Percentiles rank a stretch among this genome's conserved stretches.
These are phyloP conservation scores for Drosophila malerkotliana DNA, from an alignment of 1,140 invertebrate genomes.

Conservation along the genomic window DNA sequence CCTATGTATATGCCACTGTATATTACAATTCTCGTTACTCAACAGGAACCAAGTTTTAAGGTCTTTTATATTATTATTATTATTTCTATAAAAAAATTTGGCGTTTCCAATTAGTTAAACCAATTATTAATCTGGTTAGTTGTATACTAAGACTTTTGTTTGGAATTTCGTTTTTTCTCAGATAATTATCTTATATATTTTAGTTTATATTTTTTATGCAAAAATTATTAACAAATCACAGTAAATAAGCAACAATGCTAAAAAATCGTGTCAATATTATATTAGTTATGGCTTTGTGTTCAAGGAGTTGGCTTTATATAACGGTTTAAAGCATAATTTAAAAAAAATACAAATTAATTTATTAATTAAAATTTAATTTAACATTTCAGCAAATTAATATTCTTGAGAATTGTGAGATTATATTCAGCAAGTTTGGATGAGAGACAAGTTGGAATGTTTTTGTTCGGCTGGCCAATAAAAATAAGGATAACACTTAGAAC, in stretches of 20 bases:
- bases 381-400: not conserved
- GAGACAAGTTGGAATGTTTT: constrained; percentile 53
- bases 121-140: constrained; percentile 33
- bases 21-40: constrained; percentile 56
- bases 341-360: no score
- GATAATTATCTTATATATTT: constrained; percentile 50
- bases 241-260: constrained; percentile 78
- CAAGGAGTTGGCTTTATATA: constrained; percentile 10
- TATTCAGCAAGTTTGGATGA: constrained; percentile 46
- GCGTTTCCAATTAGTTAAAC: constrained; percentile 55
- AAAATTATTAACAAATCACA: constrained; percentile 78
- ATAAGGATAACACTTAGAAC: constrained; percentile 57
- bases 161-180: constrained; percentile 39
- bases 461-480: constrained; percentile 31
- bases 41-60: constrained; percentile 73
- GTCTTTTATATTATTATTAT: constrained; percentile 24
- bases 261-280: constrained; percentile 46
- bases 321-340: no score
- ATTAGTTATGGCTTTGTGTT: constrained; percentile 28
- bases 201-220: constrained; percentile 58
- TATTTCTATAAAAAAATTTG: constrained; percentile 72
- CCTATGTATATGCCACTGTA: constrained; percentile 27
- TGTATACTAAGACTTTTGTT: constrained; percentile 13
- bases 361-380: no score
- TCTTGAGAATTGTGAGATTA: constrained; percentile 3